Evolutionary conservation across 2,888 invertebrate genomes (phyloP).

Genomic region (Lochmaea crataegi): DNA sequence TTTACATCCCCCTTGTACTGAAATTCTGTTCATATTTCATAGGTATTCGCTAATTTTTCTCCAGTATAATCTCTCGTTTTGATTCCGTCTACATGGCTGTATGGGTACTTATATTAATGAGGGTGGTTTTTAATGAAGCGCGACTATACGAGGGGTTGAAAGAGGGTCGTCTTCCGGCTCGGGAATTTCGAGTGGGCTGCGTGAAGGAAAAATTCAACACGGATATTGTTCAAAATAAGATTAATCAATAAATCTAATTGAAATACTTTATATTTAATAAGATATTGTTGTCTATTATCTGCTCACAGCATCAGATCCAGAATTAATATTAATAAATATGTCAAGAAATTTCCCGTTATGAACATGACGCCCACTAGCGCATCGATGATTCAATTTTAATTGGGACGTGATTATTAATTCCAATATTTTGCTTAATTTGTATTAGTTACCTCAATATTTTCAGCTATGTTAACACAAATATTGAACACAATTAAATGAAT

Average conservation of each 20-base stretch:
- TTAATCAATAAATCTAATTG: no score
- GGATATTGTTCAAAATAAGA: slow-evolving; percentile 4
- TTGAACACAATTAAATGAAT: neutral
- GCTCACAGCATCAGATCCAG: no score
- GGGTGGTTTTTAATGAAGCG: slow-evolving; percentile 54
- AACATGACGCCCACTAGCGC: no score
- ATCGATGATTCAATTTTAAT: neutral
- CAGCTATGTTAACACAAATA: neutral
- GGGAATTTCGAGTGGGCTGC: slow-evolving; percentile 5
- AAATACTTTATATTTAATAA: no score
- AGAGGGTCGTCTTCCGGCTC: neutral
- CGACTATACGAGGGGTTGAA: slow-evolving; percentile 26
- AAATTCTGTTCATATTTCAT: slow-evolving; percentile 40
- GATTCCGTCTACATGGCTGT: slow-evolving; percentile 45
- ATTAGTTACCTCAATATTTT: neutral
- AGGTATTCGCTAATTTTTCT: slow-evolving; percentile 46
- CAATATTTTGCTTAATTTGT: neutral
- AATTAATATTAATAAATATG: no score
- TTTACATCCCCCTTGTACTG: slow-evolving; percentile 6
- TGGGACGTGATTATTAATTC: neutral
- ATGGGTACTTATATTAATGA: slow-evolving; percentile 55
- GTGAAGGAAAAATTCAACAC: slow-evolving; percentile 17
- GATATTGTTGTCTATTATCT: no score
- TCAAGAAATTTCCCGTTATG: no score
- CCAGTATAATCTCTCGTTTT: slow-evolving; percentile 43